Evolutionary conservation across 2,113 vertebrate species (phyloP).

Genomic region (Phaetusa simplex): DNA sequence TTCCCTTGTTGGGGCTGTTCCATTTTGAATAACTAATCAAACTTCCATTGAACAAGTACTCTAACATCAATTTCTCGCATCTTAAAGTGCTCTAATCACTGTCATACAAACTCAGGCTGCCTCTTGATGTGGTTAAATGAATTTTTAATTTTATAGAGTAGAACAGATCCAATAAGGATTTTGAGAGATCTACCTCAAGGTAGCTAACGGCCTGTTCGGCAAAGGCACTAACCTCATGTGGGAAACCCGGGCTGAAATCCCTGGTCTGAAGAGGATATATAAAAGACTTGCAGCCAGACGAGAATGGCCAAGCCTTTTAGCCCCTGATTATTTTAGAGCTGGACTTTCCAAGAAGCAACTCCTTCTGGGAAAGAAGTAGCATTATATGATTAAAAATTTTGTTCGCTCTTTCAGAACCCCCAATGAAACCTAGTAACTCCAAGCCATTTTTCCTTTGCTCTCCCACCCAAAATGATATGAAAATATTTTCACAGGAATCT

Average conservation of each 20-base stretch:
- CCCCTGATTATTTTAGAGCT: background rate
- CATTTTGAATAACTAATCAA: constrained; percentile 54
- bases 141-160: constrained; percentile 9
- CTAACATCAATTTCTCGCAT: background rate
- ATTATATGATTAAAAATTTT: background rate
- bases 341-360: background rate
- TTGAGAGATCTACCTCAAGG: background rate
- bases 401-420: background rate
- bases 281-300: background rate
- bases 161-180: background rate
- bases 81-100: constrained; percentile 21
- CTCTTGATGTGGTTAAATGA: background rate
- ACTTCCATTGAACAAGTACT: background rate
- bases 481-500: background rate
- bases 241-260: background rate
- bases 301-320: background rate
- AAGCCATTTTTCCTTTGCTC: background rate
- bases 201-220: background rate
- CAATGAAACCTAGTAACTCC: background rate
- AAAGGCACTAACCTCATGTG: background rate
- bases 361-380: background rate
- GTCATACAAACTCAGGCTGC: background rate
- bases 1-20: background rate
- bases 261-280: background rate
- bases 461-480: background rate